phyloP scores from a whole-genome alignment of 2,888 invertebrate species.

The Troides helena region DNA sequence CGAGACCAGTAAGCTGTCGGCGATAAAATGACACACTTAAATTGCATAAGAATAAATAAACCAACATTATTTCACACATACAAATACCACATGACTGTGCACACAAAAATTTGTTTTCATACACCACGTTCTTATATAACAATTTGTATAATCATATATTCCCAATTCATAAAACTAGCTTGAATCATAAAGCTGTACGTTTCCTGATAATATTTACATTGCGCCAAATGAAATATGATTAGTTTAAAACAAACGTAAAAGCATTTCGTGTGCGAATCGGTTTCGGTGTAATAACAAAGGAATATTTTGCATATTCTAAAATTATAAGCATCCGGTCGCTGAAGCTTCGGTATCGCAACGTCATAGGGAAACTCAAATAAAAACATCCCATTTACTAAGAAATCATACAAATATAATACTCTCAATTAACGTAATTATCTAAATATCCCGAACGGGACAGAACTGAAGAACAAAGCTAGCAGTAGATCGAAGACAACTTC shows the following conservation, averaged over 20 bases:
- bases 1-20: too few species aligned
- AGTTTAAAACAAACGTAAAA: constrained; percentile 10
- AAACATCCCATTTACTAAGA: background rate
- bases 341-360: background rate
- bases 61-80: too few species aligned
- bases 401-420: background rate
- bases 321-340: background rate
- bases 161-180: background rate
- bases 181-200: constrained; percentile 5
- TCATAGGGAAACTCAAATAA: background rate
- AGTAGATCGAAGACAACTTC: too few species aligned
- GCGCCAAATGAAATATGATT: constrained; percentile 14
- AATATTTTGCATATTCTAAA: constrained; percentile 18
- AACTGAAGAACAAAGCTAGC: too few species aligned
- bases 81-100: background rate
- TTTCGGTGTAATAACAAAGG: constrained; percentile 25
- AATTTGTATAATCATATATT: background rate
- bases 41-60: too few species aligned
- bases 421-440: too few species aligned
- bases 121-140: background rate
- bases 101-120: background rate
- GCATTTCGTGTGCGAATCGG: constrained; percentile 9
- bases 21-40: too few species aligned
- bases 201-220: constrained; percentile 21
- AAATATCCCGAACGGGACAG: too few species aligned